A percentile compares a stretch with the other conserved stretches of the same genome.
phyloP scores from a whole-genome alignment of 1,140 invertebrate genomes.

The Ooceraea biroi region DNA sequence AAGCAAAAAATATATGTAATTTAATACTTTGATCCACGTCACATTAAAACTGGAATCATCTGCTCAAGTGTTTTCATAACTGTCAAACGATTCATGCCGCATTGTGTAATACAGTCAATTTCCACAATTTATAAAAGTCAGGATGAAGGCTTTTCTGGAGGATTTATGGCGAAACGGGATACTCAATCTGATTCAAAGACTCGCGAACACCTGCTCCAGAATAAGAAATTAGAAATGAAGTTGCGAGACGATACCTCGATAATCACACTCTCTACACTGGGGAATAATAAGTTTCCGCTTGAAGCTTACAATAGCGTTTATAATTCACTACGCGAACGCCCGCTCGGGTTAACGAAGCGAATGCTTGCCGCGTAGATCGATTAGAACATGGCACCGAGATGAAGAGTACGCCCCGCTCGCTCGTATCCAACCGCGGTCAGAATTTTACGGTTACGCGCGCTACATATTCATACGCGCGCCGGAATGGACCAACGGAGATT shows the following conservation, averaged over 20 bases:
- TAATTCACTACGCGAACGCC: constrained; percentile 36
- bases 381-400: constrained; percentile 42
- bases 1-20: too few species aligned
- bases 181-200: not conserved
- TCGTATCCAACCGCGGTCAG: constrained; percentile 25
- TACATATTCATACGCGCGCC: constrained; percentile 49
- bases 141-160: too few species aligned
- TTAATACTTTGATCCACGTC: too few species aligned
- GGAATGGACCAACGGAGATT: not conserved
- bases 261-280: not conserved
- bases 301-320: not conserved
- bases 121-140: too few species aligned
- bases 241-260: not conserved
- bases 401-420: constrained; percentile 8
- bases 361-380: constrained; percentile 15
- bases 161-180: too few species aligned
- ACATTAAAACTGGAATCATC: too few species aligned
- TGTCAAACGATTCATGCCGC: too few species aligned
- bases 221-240: not conserved
- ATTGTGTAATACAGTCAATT: too few species aligned
- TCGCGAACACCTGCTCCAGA: not conserved
- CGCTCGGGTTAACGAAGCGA: constrained; percentile 34
- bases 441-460: constrained; percentile 55
- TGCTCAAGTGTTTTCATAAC: too few species aligned
- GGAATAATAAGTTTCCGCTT: constrained; percentile 13